Evolutionary conservation across 2,888 invertebrate genomes (phyloP), one percentile per base, ranked within the genome.

Genomic region (Synanthedon tipuliformis): DNA sequence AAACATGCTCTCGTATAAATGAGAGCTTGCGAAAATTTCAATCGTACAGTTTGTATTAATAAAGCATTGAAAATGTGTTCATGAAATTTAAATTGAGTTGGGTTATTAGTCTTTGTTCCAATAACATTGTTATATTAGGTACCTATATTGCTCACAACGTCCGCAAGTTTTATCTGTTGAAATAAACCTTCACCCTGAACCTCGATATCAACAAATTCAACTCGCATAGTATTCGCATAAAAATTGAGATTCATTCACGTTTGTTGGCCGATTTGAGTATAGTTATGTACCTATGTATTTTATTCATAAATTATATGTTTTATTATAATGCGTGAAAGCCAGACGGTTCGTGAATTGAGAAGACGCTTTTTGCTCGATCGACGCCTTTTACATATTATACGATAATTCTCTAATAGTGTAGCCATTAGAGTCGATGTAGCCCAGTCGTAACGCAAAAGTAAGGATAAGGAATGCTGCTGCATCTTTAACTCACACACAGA

Each of bases 241-340:
- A 54, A 57, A 59, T 61, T 56, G 56, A 56, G 56, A 52, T 57
- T 54, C 51, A 57, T 57, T 59, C 55, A 56, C 57, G 56, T 54
- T 40, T 49, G 49, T 16, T 16, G 12, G 23, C 16, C 10, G 15
- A 10, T 34, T 12, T 16, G 18, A 49, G 23, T 45, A n/a, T 8
- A 45, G n/a, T 13, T 45, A 45, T 45, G 23, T 23, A 23, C 4
- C 45, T n/a, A 45, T 13, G 13, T n/a, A 45, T 45, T 45, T 45
- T 45, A 45, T 13, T 1, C n/a, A 13, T 13, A 45, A 34, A 34
- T 7, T 34, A 0, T 7, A 34, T 10, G 10, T 34, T 34, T 34
- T 34, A 34, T 34, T 7, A 34, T 34, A 34, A 34, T 10, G 34
- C 34, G 34, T 34, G 10, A 10, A 34, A 34, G 4, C 23, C 23